A percentile compares a stretch with the other conserved stretches of the same genome.
phyloP scores from a whole-genome alignment of 2,888 invertebrate genomes.

The Archips crataeganus region DNA sequence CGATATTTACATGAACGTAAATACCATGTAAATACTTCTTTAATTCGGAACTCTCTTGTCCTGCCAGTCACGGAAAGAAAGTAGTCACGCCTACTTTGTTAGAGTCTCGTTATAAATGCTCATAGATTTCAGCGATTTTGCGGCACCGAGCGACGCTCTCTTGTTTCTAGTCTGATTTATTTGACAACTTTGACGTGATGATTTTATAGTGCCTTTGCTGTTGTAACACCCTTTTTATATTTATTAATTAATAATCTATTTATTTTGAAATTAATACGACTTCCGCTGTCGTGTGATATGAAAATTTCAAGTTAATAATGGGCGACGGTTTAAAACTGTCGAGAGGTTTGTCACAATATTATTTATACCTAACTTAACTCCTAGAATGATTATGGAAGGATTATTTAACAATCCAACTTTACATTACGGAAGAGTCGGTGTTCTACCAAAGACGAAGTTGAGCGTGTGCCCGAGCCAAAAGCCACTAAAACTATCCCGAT shows the following conservation, averaged over 20 bases:
- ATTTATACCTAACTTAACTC: background rate
- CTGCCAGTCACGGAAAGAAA: background rate
- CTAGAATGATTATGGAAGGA: background rate
- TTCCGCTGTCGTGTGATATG: slow-evolving; percentile 66
- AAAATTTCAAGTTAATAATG: slow-evolving; percentile 80
- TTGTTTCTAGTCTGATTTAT: slow-evolving; percentile 69
- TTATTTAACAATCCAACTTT: background rate
- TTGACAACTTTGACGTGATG: slow-evolving; percentile 82
- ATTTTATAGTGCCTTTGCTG: slow-evolving; percentile 79
- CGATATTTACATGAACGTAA: no score
- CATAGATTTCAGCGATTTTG: slow-evolving; percentile 67
- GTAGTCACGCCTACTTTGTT: background rate
- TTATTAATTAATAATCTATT: slow-evolving; percentile 65
- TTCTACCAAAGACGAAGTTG: background rate
- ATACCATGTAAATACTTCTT: background rate
- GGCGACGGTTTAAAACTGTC: slow-evolving; percentile 74
- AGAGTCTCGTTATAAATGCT: background rate
- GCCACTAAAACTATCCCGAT: no score
- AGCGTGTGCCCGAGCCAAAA: no score
- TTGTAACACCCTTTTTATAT: slow-evolving; percentile 71
- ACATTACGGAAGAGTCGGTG: slow-evolving; percentile 40
- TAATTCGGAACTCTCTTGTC: background rate
- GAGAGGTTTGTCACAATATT: slow-evolving; percentile 62
- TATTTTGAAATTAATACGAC: slow-evolving; percentile 67
- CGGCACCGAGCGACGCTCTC: slow-evolving; percentile 54